Evolutionary conservation across 2,113 vertebrate genomes (phyloP).

Genomic region (Nycticorax nycticorax): DNA sequence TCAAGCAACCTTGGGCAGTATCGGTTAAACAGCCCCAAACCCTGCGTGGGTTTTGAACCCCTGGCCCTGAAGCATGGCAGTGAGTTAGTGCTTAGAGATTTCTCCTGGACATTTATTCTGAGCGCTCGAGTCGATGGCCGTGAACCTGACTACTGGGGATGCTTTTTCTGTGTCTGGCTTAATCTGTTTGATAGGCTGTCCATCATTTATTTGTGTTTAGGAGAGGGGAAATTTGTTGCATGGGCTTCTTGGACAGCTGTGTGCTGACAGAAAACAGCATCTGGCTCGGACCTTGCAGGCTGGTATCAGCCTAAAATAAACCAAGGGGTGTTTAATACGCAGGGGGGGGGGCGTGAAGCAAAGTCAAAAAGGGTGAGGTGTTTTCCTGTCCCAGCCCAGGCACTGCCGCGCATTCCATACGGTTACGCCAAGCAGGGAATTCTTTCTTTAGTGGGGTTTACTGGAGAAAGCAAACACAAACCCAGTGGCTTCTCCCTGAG

Average conservation of each 20-base stretch:
- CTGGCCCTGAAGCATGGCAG: not conserved
- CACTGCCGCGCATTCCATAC: not conserved
- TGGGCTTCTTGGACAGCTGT: not conserved
- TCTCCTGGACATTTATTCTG: not conserved
- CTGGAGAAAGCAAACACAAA: not conserved
- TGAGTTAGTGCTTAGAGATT: not conserved
- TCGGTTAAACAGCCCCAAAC: not conserved
- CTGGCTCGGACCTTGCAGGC: not conserved
- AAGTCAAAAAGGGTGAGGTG: not conserved
- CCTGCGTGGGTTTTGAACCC: not conserved
- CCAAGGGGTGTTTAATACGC: not conserved
- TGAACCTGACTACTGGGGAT: slow-evolving; percentile 18
- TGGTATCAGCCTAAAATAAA: not conserved
- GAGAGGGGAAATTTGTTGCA: not conserved
- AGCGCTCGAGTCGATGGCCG: not conserved
- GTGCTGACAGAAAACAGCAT: not conserved
- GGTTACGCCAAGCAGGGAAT: not conserved
- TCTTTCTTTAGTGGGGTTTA: not conserved
- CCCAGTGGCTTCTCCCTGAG: not conserved
- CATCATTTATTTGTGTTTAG: not conserved
- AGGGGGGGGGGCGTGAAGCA: not conserved
- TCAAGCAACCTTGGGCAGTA: not conserved
- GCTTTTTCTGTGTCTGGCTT: not conserved
- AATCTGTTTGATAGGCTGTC: slow-evolving; percentile 32
- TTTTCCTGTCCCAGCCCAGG: not conserved